phyloP scores from a whole-genome alignment of 2,797 vertebrate genomes.

The Rhincodon typus region DNA sequence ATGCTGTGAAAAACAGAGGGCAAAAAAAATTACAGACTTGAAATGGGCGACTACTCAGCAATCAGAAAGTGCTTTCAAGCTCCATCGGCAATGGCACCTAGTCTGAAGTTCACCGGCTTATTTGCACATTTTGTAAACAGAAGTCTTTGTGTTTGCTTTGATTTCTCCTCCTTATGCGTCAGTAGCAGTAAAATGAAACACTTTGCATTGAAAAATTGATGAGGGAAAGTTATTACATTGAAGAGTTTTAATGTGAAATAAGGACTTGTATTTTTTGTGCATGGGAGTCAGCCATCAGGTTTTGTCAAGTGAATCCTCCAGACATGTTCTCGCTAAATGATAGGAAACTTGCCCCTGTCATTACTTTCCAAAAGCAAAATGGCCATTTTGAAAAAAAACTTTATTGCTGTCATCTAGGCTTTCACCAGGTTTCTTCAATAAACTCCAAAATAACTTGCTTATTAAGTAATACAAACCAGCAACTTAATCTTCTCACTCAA shows the following conservation, averaged over 20 bases:
- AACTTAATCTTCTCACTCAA: not conserved
- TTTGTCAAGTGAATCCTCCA: not conserved
- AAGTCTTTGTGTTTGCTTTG: not conserved
- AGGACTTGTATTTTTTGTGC: not conserved
- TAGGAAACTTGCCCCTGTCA: not conserved
- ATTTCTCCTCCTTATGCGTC: not conserved
- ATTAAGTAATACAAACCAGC: not conserved
- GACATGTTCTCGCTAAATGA: not conserved
- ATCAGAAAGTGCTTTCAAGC: not conserved
- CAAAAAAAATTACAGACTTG: conserved; percentile 27
- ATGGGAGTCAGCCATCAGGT: not conserved
- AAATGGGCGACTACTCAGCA: conserved; percentile 15
- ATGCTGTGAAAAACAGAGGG: not conserved
- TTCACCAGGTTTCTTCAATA: too few species aligned
- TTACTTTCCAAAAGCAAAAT: not conserved
- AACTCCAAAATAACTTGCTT: too few species aligned
- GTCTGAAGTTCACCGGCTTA: not conserved
- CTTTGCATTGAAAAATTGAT: conserved; percentile 23
- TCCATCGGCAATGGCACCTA: not conserved
- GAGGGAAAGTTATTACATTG: not conserved
- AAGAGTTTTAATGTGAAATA: not conserved
- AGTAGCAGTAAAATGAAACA: not conserved
- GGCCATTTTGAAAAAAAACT: conserved; percentile 1
- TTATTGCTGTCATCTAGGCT: too few species aligned
- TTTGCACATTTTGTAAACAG: not conserved